Evolutionary conservation across 2,113 vertebrate genomes (phyloP).

Genomic region (Gallinago paraguaiae): DNA sequence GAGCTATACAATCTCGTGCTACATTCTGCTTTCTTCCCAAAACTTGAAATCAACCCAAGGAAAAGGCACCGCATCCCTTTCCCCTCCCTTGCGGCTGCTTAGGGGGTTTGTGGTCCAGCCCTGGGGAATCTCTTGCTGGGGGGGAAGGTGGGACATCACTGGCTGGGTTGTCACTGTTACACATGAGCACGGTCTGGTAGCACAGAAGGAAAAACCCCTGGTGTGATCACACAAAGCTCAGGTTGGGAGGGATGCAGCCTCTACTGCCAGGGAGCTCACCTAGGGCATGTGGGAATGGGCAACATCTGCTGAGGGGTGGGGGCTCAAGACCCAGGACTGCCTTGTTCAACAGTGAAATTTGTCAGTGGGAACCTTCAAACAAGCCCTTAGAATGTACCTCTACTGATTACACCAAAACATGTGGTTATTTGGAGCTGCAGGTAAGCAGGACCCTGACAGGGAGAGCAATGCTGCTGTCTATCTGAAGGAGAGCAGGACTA

Average conservation of each 20-base stretch:
- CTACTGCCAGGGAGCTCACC: background rate
- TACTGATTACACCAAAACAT: accelerated
- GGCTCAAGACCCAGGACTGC: background rate
- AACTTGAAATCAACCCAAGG: background rate
- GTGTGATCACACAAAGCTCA: background rate
- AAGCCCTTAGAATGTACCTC: background rate
- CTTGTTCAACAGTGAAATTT: background rate
- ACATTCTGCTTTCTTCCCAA: accelerated
- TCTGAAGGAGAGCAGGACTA: background rate
- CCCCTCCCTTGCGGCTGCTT: accelerated
- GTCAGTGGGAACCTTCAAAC: background rate
- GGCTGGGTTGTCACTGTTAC: too few relatives aligned
- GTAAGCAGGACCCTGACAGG: background rate
- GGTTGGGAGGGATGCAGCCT: background rate
- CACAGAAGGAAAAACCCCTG: accelerated
- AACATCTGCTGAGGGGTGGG: background rate
- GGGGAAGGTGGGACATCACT: background rate
- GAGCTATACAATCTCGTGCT: background rate
- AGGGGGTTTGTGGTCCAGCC: background rate
- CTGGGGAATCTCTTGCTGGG: background rate
- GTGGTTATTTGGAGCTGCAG: background rate
- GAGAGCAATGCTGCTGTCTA: background rate
- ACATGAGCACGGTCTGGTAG: accelerated
- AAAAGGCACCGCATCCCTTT: background rate
- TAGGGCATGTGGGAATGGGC: accelerated